Conservation (phyloP, 2,113 vertebrate species). For the Prionailurus bengalensis region DNA sequence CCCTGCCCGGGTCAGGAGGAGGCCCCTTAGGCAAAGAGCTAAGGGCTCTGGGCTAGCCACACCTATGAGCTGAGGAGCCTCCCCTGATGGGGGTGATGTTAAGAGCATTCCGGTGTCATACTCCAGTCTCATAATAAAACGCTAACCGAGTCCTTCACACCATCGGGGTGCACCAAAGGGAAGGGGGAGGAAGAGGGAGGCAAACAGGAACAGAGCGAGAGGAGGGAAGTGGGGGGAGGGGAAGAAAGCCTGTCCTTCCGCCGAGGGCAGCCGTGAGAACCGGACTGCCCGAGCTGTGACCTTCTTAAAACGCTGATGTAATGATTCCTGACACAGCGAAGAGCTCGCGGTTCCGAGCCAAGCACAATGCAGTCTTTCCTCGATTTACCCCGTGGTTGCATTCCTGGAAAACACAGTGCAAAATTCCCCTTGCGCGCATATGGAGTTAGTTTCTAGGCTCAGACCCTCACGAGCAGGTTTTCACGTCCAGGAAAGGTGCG, state of each 20-base stretch:
- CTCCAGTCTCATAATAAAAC: not conserved
- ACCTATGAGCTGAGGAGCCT: not conserved
- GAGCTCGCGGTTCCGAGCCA: too few relatives aligned
- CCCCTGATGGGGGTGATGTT: not conserved
- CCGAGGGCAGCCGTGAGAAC: not conserved
- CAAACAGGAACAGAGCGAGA: not conserved
- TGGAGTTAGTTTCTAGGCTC: not conserved
- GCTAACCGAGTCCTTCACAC: not conserved
- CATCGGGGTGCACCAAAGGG: not conserved
- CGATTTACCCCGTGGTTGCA: fast-evolving
- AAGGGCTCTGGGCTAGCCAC: not conserved
- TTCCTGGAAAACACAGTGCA: not conserved
- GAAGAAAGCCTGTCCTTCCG: not conserved
- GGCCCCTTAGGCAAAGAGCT: not conserved
- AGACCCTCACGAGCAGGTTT: not conserved
- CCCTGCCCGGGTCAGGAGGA: not conserved
- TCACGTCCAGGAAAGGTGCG: fast-evolving
- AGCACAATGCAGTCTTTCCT: not conserved
- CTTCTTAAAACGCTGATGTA: not conserved
- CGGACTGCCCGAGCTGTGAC: not conserved
- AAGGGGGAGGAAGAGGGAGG: not conserved
- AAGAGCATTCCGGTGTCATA: not conserved
- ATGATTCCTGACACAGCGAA: not conserved
- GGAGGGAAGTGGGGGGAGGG: not conserved
- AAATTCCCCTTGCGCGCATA: fast-evolving